phyloP scores from a whole-genome alignment of 2,888 invertebrate genomes.

The Mellilla xanthometata region DNA sequence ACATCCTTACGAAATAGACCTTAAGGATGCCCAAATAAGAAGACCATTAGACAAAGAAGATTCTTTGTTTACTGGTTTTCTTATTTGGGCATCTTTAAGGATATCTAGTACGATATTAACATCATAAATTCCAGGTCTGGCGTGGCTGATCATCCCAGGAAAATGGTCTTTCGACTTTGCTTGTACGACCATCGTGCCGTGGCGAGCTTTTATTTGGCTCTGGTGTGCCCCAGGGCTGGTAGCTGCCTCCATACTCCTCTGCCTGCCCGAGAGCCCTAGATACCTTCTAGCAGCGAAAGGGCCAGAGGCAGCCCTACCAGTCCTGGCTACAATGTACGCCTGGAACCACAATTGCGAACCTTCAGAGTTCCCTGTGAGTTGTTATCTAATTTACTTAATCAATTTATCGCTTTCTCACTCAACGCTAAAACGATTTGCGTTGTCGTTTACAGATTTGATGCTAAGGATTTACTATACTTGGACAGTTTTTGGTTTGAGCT shows the following conservation, averaged over 20 bases:
- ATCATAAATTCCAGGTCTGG: slow-evolving; percentile 82
- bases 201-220: slow-evolving; percentile 87
- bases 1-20: too few relatives aligned
- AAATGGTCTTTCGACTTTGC: slow-evolving; percentile 67
- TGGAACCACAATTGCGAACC: slow-evolving; percentile 51
- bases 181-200: slow-evolving; percentile 84
- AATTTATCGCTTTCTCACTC: too few relatives aligned
- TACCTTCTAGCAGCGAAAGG: slow-evolving; percentile 85
- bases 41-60: too few relatives aligned
- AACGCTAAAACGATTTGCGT: too few relatives aligned
- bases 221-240: slow-evolving; percentile 85
- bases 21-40: too few relatives aligned
- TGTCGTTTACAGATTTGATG: too few relatives aligned
- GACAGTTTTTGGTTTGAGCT: too few relatives aligned
- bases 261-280: slow-evolving; percentile 90
- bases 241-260: slow-evolving; percentile 80
- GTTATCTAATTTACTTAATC: too few relatives aligned
- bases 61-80: too few relatives aligned
- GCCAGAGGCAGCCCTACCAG: slow-evolving; percentile 82
- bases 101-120: too few relatives aligned
- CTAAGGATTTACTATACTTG: too few relatives aligned
- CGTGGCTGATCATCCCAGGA: slow-evolving; percentile 86
- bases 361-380: slow-evolving; percentile 73
- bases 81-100: too few relatives aligned
- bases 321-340: slow-evolving; percentile 84